These are phyloP conservation scores for Rana temporaria DNA, from an alignment of 2,113 vertebrate genomes.

Conservation along the genomic window DNA sequence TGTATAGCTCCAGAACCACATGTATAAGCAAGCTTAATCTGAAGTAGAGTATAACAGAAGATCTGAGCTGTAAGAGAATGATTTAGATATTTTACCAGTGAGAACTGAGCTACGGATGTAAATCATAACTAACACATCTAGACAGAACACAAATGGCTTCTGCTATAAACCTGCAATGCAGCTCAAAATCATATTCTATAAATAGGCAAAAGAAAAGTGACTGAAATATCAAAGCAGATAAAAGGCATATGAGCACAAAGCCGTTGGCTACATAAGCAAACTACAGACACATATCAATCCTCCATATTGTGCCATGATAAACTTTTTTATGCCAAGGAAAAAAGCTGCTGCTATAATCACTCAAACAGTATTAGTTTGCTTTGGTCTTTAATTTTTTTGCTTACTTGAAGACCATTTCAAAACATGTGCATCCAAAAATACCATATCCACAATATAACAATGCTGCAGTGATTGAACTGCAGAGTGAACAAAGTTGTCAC, in stretches of 20 bases:
- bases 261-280: neutral
- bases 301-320: neutral
- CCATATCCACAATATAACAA: too few relatives aligned
- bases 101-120: neutral
- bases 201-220: neutral
- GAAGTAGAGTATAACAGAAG: neutral
- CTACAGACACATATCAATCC: neutral
- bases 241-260: conserved; percentile 7
- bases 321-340: neutral
- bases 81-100: neutral
- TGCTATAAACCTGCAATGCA: conserved; percentile 17
- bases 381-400: too few relatives aligned
- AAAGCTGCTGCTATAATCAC: too few relatives aligned
- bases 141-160: conserved; percentile 3
- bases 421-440: too few relatives aligned
- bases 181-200: conserved; percentile 2
- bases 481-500: too few relatives aligned
- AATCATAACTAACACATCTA: conserved; percentile 7
- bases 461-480: too few relatives aligned
- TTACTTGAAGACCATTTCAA: too few relatives aligned
- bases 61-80: neutral
- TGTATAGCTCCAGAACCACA: too few relatives aligned
- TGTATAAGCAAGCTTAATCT: too few relatives aligned
- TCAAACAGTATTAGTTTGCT: too few relatives aligned
- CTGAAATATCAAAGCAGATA: conserved; percentile 10